Evolutionary conservation across 2,113 vertebrate genomes (phyloP), one percentile per base, ranked within the genome.

Genomic region (Centrocercus urophasianus): DNA sequence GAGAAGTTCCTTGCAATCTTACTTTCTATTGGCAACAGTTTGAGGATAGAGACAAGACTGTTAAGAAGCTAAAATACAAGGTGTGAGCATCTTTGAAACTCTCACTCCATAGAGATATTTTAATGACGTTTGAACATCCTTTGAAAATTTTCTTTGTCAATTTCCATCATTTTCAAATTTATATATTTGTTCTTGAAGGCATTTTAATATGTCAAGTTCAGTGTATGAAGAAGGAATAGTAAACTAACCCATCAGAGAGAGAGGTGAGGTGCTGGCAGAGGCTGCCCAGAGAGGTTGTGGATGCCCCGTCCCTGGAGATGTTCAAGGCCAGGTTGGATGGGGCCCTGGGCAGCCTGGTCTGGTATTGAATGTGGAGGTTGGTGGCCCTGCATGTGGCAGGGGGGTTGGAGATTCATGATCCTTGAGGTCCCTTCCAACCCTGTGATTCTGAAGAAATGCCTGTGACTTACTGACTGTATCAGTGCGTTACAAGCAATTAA

Each of bases 171-270:
- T 89, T 89, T 61, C 34, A 56, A 30, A 89, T 61, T 36, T 56
- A 15, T 28, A 16, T 27, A 8, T 20, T 32, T 2, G 5, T 11
- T 0, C 3, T 28, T 47, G n/a, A 13, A 18, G 56, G 21, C 54
- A 78, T 32, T 13, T 42, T 30, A 12, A 3, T 63, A 48, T 50
- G 47, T 72, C 28, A 34, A 19, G 21, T n/a, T 72, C 28, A 38
- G 13, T 60, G 15, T 64, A 14, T 1, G 14, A 48, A 40, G 5
- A 78, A 19, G 34, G 85, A 86, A 38, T 16, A 13, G 12, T 79
- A 65, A 63, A 0, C 65, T 32, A 80, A 79, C 40, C 38, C 38
- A 38, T 38, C 38, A 38, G 38, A 38, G 38, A 38, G 38, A 38
- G 38, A 38, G 38, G 38, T 38, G 38, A 38, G 38, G 38, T 38